phyloP scores from a whole-genome alignment of 2,888 invertebrate species.

The Tenthredo distinguenda region DNA sequence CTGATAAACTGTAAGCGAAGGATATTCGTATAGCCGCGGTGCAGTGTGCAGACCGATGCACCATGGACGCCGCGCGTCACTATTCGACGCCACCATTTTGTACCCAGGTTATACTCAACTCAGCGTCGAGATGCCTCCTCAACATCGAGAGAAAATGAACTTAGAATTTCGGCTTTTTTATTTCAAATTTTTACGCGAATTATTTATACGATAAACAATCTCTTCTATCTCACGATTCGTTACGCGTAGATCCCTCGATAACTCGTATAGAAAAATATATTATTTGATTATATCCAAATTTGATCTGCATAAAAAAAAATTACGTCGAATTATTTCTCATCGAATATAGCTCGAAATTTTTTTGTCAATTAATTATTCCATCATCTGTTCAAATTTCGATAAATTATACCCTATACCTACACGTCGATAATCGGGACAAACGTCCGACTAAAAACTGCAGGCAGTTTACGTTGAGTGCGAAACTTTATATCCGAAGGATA shows the following conservation, averaged over 20 bases:
- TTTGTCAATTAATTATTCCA: not conserved
- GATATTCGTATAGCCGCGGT: not conserved
- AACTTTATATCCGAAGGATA: not conserved
- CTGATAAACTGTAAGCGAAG: not conserved
- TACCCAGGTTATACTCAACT: slow-evolving; percentile 14
- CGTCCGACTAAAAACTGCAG: not conserved
- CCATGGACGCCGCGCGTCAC: slow-evolving; percentile 34
- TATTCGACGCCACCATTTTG: slow-evolving; percentile 50
- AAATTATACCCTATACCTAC: not conserved
- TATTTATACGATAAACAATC: no score
- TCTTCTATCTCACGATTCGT: no score
- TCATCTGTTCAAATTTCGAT: not conserved
- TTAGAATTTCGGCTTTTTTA: not conserved
- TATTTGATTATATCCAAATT: no score
- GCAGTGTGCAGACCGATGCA: not conserved
- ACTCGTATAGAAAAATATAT: no score
- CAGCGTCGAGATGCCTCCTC: slow-evolving; percentile 20
- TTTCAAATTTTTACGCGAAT: not conserved
- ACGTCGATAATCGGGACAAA: not conserved
- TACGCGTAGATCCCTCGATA: no score
- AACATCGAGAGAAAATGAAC: not conserved
- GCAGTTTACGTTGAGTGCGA: not conserved
- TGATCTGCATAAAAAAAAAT: no score
- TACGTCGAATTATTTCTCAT: no score
- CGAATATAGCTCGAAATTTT: not conserved